A percentile compares a stretch with the other conserved stretches of the same genome.
Evolutionary conservation across 2,113 vertebrate genomes (phyloP).

Genomic region (Strix aluco): DNA sequence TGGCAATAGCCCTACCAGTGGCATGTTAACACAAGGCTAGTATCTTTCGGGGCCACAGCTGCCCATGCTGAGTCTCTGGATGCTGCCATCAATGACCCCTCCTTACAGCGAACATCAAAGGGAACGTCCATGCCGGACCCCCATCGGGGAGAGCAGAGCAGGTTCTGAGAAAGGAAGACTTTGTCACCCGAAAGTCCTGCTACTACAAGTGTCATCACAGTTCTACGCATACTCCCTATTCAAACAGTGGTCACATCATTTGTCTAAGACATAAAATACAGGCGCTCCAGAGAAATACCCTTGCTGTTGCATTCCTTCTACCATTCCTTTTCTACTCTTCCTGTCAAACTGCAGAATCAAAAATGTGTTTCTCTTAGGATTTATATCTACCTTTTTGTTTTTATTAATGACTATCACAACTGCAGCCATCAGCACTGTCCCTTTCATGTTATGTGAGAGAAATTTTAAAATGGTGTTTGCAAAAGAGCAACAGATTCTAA

Average conservation of each 20-base stretch:
- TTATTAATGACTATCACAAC: background rate
- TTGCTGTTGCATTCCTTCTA: background rate
- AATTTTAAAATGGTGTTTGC: background rate
- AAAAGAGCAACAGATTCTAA: background rate
- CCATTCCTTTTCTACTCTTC: background rate
- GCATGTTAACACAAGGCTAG: background rate
- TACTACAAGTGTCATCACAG: background rate
- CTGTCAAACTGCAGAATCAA: background rate
- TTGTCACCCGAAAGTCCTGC: background rate
- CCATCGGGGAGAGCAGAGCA: accelerated
- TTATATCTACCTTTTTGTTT: background rate
- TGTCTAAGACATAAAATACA: background rate
- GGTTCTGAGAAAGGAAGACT: background rate
- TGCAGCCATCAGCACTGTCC: background rate
- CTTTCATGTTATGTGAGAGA: accelerated
- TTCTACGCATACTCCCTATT: background rate
- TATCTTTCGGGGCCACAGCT: background rate
- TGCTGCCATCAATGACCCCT: background rate
- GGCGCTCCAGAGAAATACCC: background rate
- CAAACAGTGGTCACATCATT: background rate
- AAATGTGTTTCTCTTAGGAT: background rate
- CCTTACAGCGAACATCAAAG: background rate
- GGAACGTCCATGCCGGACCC: background rate
- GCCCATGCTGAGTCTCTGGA: background rate
- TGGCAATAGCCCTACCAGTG: background rate